Evolutionary conservation across 2,113 vertebrate genomes (phyloP), one percentile per base, ranked within the genome.

Genomic region (Macquaria ambigua): DNA sequence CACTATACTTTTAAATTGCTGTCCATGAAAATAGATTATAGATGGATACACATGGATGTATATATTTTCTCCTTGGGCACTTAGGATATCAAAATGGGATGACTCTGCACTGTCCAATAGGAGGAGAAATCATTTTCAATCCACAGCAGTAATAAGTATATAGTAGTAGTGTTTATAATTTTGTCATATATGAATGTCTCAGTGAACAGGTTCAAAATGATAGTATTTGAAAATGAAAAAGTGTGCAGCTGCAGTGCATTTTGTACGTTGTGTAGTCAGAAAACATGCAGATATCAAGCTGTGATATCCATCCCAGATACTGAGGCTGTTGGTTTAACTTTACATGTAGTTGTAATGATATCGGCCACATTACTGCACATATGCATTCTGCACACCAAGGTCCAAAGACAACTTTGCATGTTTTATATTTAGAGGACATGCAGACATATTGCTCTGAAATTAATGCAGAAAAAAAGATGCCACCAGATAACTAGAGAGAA

Each of bases 291-390:
- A 50, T 52, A 20, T 72, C 37, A 56, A 59, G 59, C 37, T 34
- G 21, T 82, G 71, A 85, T 79, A 87, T 74, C 70, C 53, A 83
- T 55, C 37, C 37, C 15, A 52, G 12, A 70, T 20, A 58, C 64
- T 76, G 31, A 79, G 23, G 15, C 53, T 39, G 25, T 48, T 53
- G 79, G 64, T 83, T 77, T 81, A 68, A 70, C 66, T 74, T 76
- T 70, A 84, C 82, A 80, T 80, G 75, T 58, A 55, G 67, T 48
- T 58, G 21, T 67, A 67, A 72, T 71, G 1, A 70, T 48, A 78
- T 69, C 68, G 81, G 58, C 31, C 43, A 39, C 50, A 41, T 71
- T 31, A 68, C 67, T 68, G 55, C 69, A 78, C 55, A 87, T 58
- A 56, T 72, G 71, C 56, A 81, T 37, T 70, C 46, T 67, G 23